phyloP scores from a whole-genome alignment of 2,797 vertebrate species.

The Typhlichthys eigenmanni region DNA sequence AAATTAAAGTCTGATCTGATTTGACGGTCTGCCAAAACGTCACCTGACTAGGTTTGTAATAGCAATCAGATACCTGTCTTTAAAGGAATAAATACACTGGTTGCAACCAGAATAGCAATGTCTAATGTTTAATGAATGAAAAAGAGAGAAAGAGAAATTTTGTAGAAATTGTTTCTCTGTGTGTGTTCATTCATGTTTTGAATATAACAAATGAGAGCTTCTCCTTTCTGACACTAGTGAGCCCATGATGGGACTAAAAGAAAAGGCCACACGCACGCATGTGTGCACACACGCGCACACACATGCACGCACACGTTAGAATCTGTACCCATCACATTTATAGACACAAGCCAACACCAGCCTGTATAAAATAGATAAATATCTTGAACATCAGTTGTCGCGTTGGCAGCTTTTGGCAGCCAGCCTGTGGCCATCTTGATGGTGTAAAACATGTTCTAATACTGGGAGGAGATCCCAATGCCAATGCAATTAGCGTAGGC shows the following conservation, averaged over 20 bases:
- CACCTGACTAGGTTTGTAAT: no score
- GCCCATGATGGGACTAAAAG: constrained; percentile 11
- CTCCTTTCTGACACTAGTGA: constrained; percentile 2
- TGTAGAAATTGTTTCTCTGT: background rate
- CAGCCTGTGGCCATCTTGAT: constrained; percentile 58
- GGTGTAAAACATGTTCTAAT: constrained; percentile 55
- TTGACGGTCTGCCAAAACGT: no score
- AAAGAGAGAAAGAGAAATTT: no score
- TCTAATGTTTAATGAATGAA: no score
- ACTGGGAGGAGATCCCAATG: constrained; percentile 66
- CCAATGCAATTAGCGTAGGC: constrained; percentile 70
- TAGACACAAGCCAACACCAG: background rate
- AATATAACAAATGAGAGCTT: constrained; percentile 25
- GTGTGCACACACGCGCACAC: constrained; percentile 15
- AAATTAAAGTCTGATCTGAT: no score
- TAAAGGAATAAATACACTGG: no score
- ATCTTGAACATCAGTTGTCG: background rate
- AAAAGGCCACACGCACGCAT: background rate
- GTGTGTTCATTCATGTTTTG: constrained; percentile 12
- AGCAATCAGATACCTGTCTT: no score
- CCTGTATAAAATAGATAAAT: background rate
- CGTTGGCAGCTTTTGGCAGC: constrained; percentile 27
- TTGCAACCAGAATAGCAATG: no score
- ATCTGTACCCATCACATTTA: background rate
- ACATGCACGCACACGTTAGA: background rate